phyloP scores from a whole-genome alignment of 2,888 invertebrate species.

The Syrista parreyssii region DNA sequence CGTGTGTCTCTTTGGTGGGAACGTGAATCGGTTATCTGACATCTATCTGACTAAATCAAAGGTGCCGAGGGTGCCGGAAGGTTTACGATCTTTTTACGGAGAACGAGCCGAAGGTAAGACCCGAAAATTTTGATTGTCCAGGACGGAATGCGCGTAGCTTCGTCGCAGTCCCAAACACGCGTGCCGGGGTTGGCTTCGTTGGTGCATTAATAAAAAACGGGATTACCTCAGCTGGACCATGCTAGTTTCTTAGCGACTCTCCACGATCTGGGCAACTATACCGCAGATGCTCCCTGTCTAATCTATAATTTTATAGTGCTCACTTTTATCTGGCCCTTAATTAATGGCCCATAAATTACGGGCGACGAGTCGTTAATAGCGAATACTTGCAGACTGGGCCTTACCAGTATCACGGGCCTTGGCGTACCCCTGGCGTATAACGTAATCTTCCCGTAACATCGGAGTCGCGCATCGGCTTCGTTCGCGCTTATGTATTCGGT shows the following conservation, averaged over 20 bases:
- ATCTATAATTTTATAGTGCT: conserved; percentile 56
- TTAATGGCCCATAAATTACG: conserved; percentile 64
- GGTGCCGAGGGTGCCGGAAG: conserved; percentile 15
- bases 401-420: conserved; percentile 5
- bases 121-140: not conserved
- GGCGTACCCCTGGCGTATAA: conserved; percentile 17
- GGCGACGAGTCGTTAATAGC: conserved; percentile 57
- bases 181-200: not conserved
- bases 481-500: conserved; percentile 22
- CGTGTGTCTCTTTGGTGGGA: not conserved
- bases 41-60: not conserved
- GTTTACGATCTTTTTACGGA: conserved; percentile 6
- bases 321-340: conserved; percentile 55
- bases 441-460: conserved; percentile 32
- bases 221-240: not conserved
- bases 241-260: not conserved
- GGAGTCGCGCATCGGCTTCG: conserved; percentile 17
- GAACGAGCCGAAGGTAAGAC: conserved; percentile 31
- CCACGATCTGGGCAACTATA: not conserved
- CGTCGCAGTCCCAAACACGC: not conserved
- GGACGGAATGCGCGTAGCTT: not conserved
- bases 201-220: not conserved
- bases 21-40: not conserved
- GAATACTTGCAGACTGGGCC: conserved; percentile 29
- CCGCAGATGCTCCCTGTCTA: conserved; percentile 34